Percentiles rank a stretch among this genome's conserved stretches.
These are phyloP conservation scores for Zoanthus sansibaricus DNA, from an alignment of 92 coral and sea anemone genomes.

Conservation along the genomic window DNA sequence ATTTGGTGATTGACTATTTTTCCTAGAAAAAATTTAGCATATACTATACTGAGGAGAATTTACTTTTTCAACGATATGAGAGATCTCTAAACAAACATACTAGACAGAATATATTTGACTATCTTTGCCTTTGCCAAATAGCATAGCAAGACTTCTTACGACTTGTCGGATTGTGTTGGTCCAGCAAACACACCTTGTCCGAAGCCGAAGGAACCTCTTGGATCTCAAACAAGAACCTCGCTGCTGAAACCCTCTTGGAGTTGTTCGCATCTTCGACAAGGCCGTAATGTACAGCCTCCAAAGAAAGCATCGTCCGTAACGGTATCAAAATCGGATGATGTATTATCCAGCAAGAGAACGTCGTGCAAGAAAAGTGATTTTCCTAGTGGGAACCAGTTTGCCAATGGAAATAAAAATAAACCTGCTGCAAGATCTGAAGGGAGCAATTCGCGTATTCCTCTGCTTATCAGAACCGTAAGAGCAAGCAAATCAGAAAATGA, in stretches of 20 bases:
- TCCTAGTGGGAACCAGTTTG: not conserved
- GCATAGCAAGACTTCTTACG: not conserved
- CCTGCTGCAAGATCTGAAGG: not conserved
- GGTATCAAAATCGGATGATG: not conserved
- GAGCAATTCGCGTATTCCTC: conserved; percentile 3
- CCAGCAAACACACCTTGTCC: not conserved
- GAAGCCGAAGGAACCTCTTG: not conserved
- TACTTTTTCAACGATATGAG: no score
- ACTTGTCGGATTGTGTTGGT: conserved; percentile 19
- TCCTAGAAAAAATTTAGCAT: no score
- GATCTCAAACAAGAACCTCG: not conserved
- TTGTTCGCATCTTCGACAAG: not conserved
- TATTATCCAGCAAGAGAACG: not conserved
- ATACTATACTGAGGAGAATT: no score
- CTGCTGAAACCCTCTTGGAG: not conserved
- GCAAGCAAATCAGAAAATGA: conserved; percentile 21
- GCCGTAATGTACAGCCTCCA: not conserved
- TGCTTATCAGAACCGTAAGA: not conserved
- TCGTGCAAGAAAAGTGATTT: not conserved
- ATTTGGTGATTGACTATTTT: no score
- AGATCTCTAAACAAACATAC: no score
- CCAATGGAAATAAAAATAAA: not conserved
- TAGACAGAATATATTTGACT: no score
- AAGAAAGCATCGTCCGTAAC: conserved; percentile 3
- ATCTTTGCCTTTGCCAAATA: no score